Conservation (phyloP, 2,888 invertebrate genomes). For the Cacoxenus indagator region DNA sequence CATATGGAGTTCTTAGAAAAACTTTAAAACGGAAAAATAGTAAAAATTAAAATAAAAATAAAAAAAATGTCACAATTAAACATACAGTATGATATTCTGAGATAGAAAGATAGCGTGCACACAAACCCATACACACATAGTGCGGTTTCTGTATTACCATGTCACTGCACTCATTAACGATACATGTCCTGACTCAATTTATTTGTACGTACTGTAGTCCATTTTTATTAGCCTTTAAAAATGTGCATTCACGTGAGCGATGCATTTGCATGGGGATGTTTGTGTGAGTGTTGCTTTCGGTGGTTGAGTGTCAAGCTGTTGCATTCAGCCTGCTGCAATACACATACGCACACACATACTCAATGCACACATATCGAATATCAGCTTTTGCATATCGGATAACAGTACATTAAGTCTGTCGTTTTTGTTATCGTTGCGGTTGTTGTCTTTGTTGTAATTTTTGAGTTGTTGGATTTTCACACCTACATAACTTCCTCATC, state of each 20-base stretch:
- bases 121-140: not conserved
- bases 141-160: not conserved
- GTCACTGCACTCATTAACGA: constrained; percentile 3
- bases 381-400: no score
- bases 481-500: not conserved
- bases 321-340: not conserved
- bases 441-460: no score
- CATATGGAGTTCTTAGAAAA: no score
- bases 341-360: not conserved
- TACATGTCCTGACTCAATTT: constrained; percentile 23
- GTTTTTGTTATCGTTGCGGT: no score
- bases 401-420: no score
- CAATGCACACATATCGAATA: no score
- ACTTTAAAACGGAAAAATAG: no score
- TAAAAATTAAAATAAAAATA: no score
- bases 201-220: constrained; percentile 4
- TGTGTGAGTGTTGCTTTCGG: not conserved
- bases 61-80: no score
- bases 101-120: no score
- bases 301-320: not conserved
- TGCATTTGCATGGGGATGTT: constrained; percentile 2
- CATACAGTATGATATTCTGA: no score
- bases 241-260: not conserved
- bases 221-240: no score
- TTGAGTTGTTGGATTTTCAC: not conserved